phyloP scores from a whole-genome alignment of 2,888 invertebrate genomes.

The Rhyacophila evoluta region DNA sequence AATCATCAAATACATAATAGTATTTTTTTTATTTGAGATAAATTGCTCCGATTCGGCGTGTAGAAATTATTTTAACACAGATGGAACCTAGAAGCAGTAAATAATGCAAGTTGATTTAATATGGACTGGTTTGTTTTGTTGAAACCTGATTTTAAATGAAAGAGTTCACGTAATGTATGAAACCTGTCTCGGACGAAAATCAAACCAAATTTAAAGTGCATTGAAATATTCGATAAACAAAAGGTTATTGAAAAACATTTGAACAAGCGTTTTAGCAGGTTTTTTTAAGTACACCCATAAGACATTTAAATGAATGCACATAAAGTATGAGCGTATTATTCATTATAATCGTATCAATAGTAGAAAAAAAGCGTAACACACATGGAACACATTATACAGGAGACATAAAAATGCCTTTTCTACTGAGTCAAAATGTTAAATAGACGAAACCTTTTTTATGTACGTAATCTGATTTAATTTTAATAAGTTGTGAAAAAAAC shows the following conservation, averaged over 20 bases:
- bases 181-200: conserved; percentile 1
- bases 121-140: not conserved
- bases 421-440: too few species aligned
- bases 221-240: not conserved
- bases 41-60: not conserved
- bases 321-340: too few species aligned
- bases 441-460: too few species aligned
- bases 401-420: too few species aligned
- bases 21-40: not conserved
- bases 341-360: too few species aligned
- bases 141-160: not conserved
- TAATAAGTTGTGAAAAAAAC: too few species aligned
- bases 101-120: not conserved
- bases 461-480: too few species aligned
- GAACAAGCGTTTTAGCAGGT: not conserved
- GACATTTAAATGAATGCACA: too few species aligned
- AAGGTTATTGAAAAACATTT: not conserved
- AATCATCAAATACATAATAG: not conserved
- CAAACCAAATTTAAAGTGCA: not conserved
- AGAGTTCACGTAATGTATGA: not conserved
- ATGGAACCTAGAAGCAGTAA: not conserved
- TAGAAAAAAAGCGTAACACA: too few species aligned
- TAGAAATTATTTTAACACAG: not conserved
- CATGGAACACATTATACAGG: too few species aligned
- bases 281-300: not conserved